Conservation (phyloP, 2,888 invertebrate species). For the Aricia artaxerxes region DNA sequence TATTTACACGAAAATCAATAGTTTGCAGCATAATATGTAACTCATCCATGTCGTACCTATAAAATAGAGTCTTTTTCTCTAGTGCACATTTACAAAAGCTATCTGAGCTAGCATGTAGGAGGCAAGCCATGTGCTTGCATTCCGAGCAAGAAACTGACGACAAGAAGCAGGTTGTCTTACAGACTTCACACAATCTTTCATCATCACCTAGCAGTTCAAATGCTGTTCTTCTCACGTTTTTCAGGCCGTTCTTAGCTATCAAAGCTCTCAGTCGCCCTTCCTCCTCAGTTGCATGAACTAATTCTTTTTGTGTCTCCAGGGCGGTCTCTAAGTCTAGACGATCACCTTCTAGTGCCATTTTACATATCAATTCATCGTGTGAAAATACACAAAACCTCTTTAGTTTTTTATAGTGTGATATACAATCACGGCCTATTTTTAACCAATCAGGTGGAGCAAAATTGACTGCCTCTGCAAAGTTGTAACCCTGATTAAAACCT, state of each 20-base stretch:
- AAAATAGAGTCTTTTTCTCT: constrained; percentile 75
- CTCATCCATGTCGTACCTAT: constrained; percentile 87
- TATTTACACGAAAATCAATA: constrained; percentile 82
- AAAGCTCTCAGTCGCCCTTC: constrained; percentile 64
- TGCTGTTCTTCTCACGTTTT: constrained; percentile 80
- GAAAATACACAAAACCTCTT: constrained; percentile 89
- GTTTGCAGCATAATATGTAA: constrained; percentile 83
- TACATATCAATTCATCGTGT: constrained; percentile 89
- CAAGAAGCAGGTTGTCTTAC: constrained; percentile 88
- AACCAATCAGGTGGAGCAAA: constrained; percentile 91
- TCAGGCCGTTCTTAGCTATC: constrained; percentile 76
- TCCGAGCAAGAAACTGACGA: constrained; percentile 84
- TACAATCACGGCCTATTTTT: constrained; percentile 84
- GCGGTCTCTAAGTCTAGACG: constrained; percentile 84
- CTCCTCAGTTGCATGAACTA: constrained; percentile 81
- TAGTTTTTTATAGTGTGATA: constrained; percentile 84
- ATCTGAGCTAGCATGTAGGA: constrained; percentile 79
- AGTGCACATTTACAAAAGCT: constrained; percentile 81
- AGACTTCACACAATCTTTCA: constrained; percentile 85
- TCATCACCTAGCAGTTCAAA: constrained; percentile 88
- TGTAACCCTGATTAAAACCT: constrained; percentile 90
- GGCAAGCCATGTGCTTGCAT: constrained; percentile 83
- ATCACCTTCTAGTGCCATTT: constrained; percentile 85
- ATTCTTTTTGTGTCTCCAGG: constrained; percentile 84
- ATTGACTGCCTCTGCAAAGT: constrained; percentile 92